These are phyloP conservation scores for Cyanoliseus patagonus DNA, from an alignment of 2,113 vertebrate genomes.

Conservation along the genomic window DNA sequence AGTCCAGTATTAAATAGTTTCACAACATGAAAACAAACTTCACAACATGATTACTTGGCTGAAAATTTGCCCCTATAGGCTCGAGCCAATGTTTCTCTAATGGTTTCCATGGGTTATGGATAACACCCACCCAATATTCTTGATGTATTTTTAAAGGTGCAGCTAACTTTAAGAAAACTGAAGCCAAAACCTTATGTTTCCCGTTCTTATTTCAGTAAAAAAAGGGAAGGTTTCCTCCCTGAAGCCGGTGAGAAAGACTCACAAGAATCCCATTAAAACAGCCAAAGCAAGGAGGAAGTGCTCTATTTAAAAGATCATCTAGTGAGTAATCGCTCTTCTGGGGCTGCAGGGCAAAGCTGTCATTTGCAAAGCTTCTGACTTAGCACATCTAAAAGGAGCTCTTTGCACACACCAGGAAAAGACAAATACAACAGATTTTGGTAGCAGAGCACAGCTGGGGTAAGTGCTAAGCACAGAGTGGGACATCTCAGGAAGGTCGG, in stretches of 20 bases:
- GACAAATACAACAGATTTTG: not conserved
- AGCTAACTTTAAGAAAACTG: not conserved
- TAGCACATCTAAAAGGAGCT: not conserved
- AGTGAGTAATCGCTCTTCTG: not conserved
- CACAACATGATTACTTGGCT: not conserved
- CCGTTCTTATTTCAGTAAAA: not conserved
- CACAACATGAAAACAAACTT: not conserved
- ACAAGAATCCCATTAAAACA: not conserved
- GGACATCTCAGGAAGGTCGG: fast-evolving
- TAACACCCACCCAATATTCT: not conserved
- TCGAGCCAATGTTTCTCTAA: not conserved
- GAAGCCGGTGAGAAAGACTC: not conserved
- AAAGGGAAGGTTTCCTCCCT: not conserved
- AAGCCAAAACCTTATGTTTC: not conserved
- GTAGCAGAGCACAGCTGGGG: not conserved
- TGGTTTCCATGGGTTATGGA: not conserved
- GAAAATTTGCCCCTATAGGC: fast-evolving
- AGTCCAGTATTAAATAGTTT: not conserved
- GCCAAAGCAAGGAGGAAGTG: conserved; percentile 21
- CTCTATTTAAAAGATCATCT: conserved; percentile 28
- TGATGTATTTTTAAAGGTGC: not conserved
- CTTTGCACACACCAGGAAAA: not conserved
- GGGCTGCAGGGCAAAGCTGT: not conserved
- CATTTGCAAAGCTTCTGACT: conserved; percentile 11
- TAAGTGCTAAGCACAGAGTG: fast-evolving